phyloP scores from a whole-genome alignment of 2,113 vertebrate genomes.

The Dascyllus trimaculatus region DNA sequence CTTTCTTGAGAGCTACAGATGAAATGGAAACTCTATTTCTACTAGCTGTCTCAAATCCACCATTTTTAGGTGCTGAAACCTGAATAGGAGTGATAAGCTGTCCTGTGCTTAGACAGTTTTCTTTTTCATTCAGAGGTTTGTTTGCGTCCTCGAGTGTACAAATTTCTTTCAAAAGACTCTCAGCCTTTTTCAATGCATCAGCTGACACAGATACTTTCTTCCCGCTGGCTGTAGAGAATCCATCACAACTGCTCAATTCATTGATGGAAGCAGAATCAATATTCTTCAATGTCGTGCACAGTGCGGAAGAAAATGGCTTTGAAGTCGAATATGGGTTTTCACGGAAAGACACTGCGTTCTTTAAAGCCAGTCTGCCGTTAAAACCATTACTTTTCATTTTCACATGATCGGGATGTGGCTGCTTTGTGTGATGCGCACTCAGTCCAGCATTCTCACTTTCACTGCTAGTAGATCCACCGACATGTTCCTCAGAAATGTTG shows the following conservation, averaged over 20 bases:
- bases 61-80: conserved; percentile 31
- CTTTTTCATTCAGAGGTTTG: conserved; percentile 5
- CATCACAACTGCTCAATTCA: conserved; percentile 59
- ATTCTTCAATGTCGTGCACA: conserved; percentile 17
- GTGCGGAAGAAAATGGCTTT: conserved; percentile 53
- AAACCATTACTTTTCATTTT: conserved; percentile 71
- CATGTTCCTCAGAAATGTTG: conserved; percentile 76
- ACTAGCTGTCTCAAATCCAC: conserved; percentile 87
- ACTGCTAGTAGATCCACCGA: conserved; percentile 27
- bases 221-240: conserved; percentile 83
- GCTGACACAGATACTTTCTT: conserved; percentile 61
- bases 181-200: conserved; percentile 50
- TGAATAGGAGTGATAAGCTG: background rate
- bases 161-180: conserved; percentile 82
- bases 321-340: conserved; percentile 78
- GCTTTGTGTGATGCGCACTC: background rate
- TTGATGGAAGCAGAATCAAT: conserved; percentile 5
- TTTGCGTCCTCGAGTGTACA: conserved; percentile 40
- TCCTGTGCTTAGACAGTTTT: background rate
- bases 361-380: conserved; percentile 78
- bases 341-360: conserved; percentile 77
- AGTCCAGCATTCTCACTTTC: conserved; percentile 14
- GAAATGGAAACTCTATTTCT: conserved; percentile 85
- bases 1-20: conserved; percentile 82
- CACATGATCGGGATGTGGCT: background rate